These are phyloP conservation scores for Aporophyla lueneburgensis DNA, from an alignment of 2,888 invertebrate species.

Conservation along the genomic window DNA sequence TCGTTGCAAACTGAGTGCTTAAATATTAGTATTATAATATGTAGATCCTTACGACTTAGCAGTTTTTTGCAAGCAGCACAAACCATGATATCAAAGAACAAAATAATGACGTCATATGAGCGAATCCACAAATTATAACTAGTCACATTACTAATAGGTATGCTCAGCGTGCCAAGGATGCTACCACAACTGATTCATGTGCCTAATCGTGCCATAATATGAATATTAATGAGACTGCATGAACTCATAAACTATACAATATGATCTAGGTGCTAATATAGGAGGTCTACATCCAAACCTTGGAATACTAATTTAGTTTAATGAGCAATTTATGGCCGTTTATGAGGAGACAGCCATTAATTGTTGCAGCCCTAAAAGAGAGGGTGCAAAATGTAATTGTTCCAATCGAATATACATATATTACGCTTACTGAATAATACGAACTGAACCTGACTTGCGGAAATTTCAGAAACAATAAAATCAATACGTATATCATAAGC, in stretches of 20 bases:
- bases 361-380: background rate
- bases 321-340: constrained; percentile 34
- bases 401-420: constrained; percentile 22
- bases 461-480: background rate
- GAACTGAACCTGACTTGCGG: background rate
- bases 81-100: background rate
- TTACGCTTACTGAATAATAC: background rate
- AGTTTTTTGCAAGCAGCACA: no score
- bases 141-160: constrained; percentile 14
- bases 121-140: constrained; percentile 3
- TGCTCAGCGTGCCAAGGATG: constrained; percentile 13
- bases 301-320: constrained; percentile 52
- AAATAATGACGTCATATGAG: background rate
- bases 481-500: background rate
- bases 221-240: constrained; percentile 43
- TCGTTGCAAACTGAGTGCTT: no score
- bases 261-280: constrained; percentile 30
- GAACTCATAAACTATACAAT: constrained; percentile 35
- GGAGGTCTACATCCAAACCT: constrained; percentile 26
- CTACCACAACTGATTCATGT: constrained; percentile 23
- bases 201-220: constrained; percentile 17
- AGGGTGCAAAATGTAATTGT: constrained; percentile 31
- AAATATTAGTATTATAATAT: no score
- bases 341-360: constrained; percentile 30
- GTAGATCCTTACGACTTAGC: no score